phyloP scores from a whole-genome alignment of 2,797 vertebrate species.

The Nyctibius grandis region DNA sequence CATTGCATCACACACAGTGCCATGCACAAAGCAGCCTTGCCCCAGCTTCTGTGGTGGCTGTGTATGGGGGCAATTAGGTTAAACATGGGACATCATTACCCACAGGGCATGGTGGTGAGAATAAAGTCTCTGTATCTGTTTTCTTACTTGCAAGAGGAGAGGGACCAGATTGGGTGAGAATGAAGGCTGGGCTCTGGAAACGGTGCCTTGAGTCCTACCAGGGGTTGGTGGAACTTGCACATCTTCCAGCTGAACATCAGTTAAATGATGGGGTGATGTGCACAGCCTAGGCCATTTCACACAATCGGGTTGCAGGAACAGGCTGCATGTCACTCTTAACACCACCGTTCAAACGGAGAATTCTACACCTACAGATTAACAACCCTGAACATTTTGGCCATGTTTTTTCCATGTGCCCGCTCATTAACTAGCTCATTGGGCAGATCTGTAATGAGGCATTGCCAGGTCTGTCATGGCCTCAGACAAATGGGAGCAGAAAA shows the following conservation, averaged over 20 bases:
- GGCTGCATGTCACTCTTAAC: neutral
- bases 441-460: neutral
- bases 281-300: neutral
- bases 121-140: neutral
- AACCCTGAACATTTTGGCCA: neutral
- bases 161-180: accelerated
- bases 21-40: accelerated
- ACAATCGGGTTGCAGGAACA: accelerated
- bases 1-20: accelerated
- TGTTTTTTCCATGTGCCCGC: neutral
- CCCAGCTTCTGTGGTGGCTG: accelerated
- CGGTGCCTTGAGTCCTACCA: neutral
- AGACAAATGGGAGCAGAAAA: neutral
- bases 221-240: neutral
- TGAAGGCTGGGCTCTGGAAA: neutral
- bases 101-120: neutral
- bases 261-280: neutral
- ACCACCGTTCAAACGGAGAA: neutral
- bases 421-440: neutral
- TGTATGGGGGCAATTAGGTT: neutral
- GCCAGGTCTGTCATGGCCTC: neutral
- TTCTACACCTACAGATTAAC: neutral
- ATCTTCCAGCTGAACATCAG: neutral
- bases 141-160: neutral
- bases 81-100: neutral